phyloP scores from a whole-genome alignment of 1,140 invertebrate species.

The Rhopalosiphum padi region DNA sequence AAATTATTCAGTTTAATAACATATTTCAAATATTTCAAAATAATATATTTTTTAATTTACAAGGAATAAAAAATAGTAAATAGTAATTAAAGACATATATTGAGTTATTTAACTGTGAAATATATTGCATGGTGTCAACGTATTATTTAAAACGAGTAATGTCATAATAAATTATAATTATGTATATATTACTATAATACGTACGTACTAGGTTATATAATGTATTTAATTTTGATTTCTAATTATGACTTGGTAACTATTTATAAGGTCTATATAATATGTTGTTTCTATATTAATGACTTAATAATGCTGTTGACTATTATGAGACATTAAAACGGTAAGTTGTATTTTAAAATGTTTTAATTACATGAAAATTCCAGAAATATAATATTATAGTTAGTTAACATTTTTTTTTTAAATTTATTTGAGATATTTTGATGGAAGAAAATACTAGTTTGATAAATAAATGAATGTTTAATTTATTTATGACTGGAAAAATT shows the following conservation, averaged over 20 bases:
- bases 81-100: no score
- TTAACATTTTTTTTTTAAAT: not conserved
- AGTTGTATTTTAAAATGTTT: not conserved
- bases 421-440: not conserved
- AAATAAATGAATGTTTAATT: not conserved
- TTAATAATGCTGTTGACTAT: constrained; percentile 10
- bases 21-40: not conserved
- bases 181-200: not conserved
- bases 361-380: not conserved
- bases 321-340: not conserved
- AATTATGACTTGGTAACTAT: not conserved
- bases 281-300: not conserved
- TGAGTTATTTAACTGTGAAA: not conserved
- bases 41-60: no score
- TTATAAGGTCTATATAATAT: not conserved
- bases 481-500: not conserved
- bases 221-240: not conserved
- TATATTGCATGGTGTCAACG: no score
- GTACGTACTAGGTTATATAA: not conserved
- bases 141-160: not conserved
- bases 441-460: not conserved
- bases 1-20: not conserved
- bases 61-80: no score
- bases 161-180: not conserved
- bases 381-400: not conserved